Evolutionary conservation across 2,888 invertebrate species (phyloP), one percentile per base, ranked within the genome.

Genomic region (Sminthurides aquaticus): DNA sequence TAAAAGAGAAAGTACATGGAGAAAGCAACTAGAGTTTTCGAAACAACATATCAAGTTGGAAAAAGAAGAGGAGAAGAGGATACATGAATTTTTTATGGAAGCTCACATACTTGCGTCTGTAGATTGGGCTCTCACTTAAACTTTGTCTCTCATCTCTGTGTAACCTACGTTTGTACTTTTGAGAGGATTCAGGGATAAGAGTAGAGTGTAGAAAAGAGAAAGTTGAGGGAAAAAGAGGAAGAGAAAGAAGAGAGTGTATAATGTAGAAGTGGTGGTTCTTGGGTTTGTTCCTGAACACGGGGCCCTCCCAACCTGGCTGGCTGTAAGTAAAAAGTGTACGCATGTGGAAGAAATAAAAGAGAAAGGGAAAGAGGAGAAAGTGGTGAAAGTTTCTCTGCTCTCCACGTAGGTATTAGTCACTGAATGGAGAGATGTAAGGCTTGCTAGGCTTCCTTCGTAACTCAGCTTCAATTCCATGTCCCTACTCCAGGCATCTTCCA

Each of bases 361-460:
- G 25, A 58, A 25, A 48, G 27, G 27, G 25, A 49, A 1, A 49
- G 62, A 63, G 49, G 52, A 60, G 62, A 62, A 48, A 62, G 62
- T 57, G 62, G 57, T 62, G 56, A 56, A 57, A 62, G 62, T 62
- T 58, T 22, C 20, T 52, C n/a, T n/a, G n/a, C 24, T 25, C 52
- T 52, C 22, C 52, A 43, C 43, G 18, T 43, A 43, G 5, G 18
- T 52, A 52, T 52, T 52, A 52, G 52, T 52, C 52, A 52, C 52
- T 52, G 52, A 52, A 52, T 52, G 52, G 52, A 20, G 15, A 34
- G 8, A 34, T 34, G 43, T 34, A 34, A 34, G 43, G 43, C 43
- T 34, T 34, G n/a, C n/a, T n/a, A n/a, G 43, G 43, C 43, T 11
- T 34, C 25, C 56, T 59, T 59, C 49, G 59, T 59, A 59, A 59